Evolutionary conservation across 2,888 invertebrate genomes (phyloP).

Genomic region (Leptinotarsa juncta): DNA sequence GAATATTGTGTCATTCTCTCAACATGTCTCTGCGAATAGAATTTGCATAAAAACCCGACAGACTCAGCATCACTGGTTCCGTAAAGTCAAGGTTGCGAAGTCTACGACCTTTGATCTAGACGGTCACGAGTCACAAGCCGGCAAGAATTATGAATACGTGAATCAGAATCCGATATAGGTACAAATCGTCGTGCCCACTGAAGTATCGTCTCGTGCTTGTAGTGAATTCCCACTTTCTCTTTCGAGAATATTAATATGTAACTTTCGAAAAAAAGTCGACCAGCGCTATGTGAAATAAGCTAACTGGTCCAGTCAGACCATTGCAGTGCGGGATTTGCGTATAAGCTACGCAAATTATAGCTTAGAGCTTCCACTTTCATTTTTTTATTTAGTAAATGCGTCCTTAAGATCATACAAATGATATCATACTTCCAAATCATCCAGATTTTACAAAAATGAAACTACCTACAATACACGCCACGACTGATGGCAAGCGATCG

Average conservation of each 20-base stretch:
- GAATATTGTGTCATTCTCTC: neutral
- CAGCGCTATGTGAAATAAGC: neutral
- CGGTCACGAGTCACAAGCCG: slow-evolving; percentile 27
- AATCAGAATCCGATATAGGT: slow-evolving; percentile 14
- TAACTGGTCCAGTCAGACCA: neutral
- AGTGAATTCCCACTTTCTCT: slow-evolving; percentile 2
- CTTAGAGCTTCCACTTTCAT: too few species aligned
- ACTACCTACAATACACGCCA: too few species aligned
- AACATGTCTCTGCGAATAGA: neutral
- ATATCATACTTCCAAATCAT: too few species aligned
- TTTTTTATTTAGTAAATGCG: too few species aligned
- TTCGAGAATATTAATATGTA: neutral
- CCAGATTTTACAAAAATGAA: too few species aligned
- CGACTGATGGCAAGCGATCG: too few species aligned
- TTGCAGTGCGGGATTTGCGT: too few species aligned
- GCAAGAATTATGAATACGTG: slow-evolving; percentile 10
- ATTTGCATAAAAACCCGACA: slow-evolving; percentile 6
- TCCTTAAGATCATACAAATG: too few species aligned
- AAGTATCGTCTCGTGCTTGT: neutral
- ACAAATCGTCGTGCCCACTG: slow-evolving; percentile 1
- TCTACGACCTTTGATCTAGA: slow-evolving; percentile 46
- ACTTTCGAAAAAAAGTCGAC: slow-evolving; percentile 5
- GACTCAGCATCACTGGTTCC: slow-evolving; percentile 1
- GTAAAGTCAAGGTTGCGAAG: slow-evolving; percentile 45
- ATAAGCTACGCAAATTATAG: too few species aligned